phyloP scores from a whole-genome alignment of 2,888 invertebrate species.

The Thecocarcelia acutangulata region DNA sequence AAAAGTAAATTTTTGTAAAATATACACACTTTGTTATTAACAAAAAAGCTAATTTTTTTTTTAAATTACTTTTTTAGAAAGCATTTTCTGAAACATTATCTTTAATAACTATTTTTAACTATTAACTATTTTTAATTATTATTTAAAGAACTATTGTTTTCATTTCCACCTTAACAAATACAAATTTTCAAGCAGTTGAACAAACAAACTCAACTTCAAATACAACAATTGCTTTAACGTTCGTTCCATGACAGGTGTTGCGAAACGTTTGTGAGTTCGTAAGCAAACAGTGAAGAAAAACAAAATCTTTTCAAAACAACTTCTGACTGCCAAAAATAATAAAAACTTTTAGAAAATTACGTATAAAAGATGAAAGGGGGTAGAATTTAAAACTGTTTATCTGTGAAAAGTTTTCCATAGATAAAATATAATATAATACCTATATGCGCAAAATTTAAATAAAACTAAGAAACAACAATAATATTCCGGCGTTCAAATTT shows the following conservation, averaged over 20 bases:
- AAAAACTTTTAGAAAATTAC: neutral
- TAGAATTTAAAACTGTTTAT: too few relatives aligned
- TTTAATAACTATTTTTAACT: too few relatives aligned
- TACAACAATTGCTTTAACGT: conserved; percentile 48
- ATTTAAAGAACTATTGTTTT: neutral
- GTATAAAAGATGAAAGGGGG: neutral
- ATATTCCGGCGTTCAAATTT: neutral
- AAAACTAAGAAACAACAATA: conserved; percentile 30
- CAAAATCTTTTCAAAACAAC: conserved; percentile 10
- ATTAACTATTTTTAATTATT: too few relatives aligned
- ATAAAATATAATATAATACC: too few relatives aligned
- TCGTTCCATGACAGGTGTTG: conserved; percentile 57
- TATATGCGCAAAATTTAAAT: conserved; percentile 44
- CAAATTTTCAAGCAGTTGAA: neutral
- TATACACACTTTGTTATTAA: too few relatives aligned
- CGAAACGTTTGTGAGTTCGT: conserved; percentile 51
- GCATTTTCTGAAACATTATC: neutral
- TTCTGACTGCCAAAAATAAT: neutral
- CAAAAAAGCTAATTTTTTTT: too few relatives aligned
- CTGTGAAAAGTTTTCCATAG: too few relatives aligned
- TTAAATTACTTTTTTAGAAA: neutral
- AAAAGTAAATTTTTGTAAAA: too few relatives aligned
- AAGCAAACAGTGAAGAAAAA: conserved; percentile 5
- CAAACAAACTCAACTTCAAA: neutral
- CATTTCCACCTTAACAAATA: neutral